phyloP scores from a whole-genome alignment of 1,140 invertebrate genomes.

The Drosophila bipectinata region DNA sequence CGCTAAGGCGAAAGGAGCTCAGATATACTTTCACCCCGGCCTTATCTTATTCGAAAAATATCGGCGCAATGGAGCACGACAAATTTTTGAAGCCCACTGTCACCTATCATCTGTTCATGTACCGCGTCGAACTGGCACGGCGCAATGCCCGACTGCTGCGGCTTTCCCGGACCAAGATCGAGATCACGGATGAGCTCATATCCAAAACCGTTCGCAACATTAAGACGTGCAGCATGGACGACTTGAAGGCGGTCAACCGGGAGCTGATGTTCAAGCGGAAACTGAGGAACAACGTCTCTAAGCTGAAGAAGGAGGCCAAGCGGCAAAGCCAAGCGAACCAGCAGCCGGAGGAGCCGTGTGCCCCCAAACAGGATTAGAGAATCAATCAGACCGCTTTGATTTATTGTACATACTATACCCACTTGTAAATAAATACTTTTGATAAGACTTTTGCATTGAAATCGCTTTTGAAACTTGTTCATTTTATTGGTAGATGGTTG shows the following conservation, averaged over 20 bases:
- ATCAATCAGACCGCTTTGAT: slow-evolving; percentile 23
- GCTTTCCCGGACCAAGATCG: slow-evolving; percentile 66
- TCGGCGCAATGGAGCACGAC: slow-evolving; percentile 54
- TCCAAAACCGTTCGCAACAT: slow-evolving; percentile 68
- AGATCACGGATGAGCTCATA: slow-evolving; percentile 76
- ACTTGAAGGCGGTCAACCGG: slow-evolving; percentile 71
- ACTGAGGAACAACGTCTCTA: slow-evolving; percentile 59
- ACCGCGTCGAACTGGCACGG: slow-evolving; percentile 64
- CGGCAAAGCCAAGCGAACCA: slow-evolving; percentile 26
- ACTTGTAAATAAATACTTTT: slow-evolving; percentile 71
- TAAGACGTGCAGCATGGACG: slow-evolving; percentile 71
- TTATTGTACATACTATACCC: slow-evolving; percentile 46
- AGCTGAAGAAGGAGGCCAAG: slow-evolving; percentile 59
- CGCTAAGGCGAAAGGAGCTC: slow-evolving; percentile 35
- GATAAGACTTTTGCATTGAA: slow-evolving; percentile 59
- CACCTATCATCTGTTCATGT: slow-evolving; percentile 71
- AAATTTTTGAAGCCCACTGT: slow-evolving; percentile 59
- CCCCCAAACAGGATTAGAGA: slow-evolving; percentile 7
- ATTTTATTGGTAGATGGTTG: slow-evolving; percentile 43
- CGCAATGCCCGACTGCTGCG: slow-evolving; percentile 64
- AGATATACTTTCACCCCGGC: slow-evolving; percentile 35
- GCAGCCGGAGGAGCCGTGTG: not conserved
- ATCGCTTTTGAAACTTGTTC: slow-evolving; percentile 64
- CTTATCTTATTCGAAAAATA: not conserved
- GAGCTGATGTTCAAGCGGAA: slow-evolving; percentile 73